Evolutionary conservation across 2,113 vertebrate species (phyloP).

Genomic region (Ascaphus truei): DNA sequence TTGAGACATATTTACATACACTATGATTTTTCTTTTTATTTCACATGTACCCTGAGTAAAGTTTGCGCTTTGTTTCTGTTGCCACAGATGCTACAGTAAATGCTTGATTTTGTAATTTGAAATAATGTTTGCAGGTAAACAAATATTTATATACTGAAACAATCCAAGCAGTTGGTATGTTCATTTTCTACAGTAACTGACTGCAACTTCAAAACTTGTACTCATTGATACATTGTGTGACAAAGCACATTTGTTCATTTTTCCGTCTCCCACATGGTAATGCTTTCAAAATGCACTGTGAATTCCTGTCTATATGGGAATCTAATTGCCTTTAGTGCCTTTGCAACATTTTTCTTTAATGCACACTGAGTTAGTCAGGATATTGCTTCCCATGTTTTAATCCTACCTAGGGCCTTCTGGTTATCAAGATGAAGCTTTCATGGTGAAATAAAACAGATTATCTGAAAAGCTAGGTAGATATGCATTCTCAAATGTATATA

Average conservation of each 20-base stretch:
- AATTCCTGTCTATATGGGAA: conserved; percentile 16
- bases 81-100: too few relatives aligned
- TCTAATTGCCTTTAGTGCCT: conserved; percentile 14
- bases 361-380: conserved; percentile 3
- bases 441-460: neutral
- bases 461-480: neutral
- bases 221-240: neutral
- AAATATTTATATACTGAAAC: too few relatives aligned
- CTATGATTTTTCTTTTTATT: too few relatives aligned
- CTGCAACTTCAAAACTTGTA: neutral
- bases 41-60: too few relatives aligned
- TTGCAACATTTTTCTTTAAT: conserved; percentile 19
- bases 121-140: too few relatives aligned
- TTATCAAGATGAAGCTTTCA: neutral
- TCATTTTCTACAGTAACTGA: neutral
- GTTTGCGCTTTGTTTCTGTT: too few relatives aligned
- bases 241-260: neutral
- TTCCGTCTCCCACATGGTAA: neutral
- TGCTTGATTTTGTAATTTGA: too few relatives aligned
- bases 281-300: neutral
- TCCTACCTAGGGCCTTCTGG: neutral
- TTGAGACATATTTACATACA: too few relatives aligned
- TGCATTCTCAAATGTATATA: neutral
- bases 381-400: conserved; percentile 3
- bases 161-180: too few relatives aligned